Evolutionary conservation across 1,140 invertebrate species (phyloP).

Genomic region (Parapsyche elsis): DNA sequence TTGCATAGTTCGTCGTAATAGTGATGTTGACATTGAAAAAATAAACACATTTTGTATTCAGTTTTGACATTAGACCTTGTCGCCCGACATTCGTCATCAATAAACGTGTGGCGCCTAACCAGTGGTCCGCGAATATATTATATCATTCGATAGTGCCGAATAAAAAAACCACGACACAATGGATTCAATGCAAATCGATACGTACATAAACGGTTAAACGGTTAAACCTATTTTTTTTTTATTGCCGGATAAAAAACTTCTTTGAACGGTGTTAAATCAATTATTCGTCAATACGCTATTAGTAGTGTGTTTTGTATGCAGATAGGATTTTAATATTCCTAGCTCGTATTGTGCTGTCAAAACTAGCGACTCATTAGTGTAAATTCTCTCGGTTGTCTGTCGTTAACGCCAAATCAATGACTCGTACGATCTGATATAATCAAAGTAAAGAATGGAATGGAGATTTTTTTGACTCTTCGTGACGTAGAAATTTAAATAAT

Average conservation of each 20-base stretch:
- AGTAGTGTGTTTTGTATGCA: too few relatives aligned
- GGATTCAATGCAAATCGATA: neutral
- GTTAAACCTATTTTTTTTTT: too few relatives aligned
- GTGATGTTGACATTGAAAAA: slow-evolving; percentile 22
- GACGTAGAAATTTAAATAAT: too few relatives aligned
- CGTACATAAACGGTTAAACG: too few relatives aligned
- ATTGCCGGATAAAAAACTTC: too few relatives aligned
- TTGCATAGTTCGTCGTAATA: neutral
- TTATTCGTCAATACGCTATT: neutral
- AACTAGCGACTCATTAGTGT: neutral
- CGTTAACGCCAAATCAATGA: too few relatives aligned
- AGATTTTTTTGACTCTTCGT: too few relatives aligned
- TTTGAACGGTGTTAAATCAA: neutral
- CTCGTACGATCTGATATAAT: too few relatives aligned
- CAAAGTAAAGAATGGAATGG: too few relatives aligned
- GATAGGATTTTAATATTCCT: too few relatives aligned
- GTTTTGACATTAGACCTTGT: neutral
- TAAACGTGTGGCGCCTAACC: neutral
- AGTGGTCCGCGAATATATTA: neutral
- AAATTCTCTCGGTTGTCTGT: neutral
- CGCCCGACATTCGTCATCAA: neutral
- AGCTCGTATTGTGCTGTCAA: slow-evolving; percentile 15
- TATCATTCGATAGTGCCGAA: neutral
- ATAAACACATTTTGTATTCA: neutral
- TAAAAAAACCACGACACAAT: neutral